These are phyloP conservation scores for Zeugodacus cucurbitae DNA, from an alignment of 1,140 invertebrate genomes.

Conservation along the genomic window DNA sequence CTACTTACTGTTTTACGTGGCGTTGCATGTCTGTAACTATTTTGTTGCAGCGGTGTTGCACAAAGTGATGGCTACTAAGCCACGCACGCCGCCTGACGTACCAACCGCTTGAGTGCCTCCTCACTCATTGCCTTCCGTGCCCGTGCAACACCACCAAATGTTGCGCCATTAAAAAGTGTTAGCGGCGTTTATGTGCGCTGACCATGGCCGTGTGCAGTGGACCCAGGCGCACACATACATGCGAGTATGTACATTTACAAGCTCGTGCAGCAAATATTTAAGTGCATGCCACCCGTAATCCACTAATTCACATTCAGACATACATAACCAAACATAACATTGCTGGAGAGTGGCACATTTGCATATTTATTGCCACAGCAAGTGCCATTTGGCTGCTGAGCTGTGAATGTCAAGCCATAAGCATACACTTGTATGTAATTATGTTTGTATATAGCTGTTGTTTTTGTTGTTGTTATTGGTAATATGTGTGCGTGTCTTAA, in stretches of 20 bases:
- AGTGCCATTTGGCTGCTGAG: background rate
- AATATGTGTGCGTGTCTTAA: background rate
- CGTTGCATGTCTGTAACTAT: background rate
- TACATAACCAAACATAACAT: background rate
- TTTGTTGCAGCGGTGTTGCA: conserved; percentile 16
- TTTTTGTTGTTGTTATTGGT: too few relatives aligned
- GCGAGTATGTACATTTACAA: background rate
- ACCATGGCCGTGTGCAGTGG: conserved; percentile 20
- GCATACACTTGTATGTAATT: background rate
- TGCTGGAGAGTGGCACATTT: background rate
- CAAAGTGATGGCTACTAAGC: conserved; percentile 15
- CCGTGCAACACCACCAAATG: background rate
- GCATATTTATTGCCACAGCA: background rate
- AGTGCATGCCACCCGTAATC: background rate
- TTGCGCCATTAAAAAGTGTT: background rate
- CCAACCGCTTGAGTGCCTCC: background rate
- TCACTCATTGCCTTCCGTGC: background rate
- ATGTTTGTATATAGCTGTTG: background rate
- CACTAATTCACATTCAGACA: background rate
- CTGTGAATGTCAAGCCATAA: background rate
- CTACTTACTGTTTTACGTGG: background rate
- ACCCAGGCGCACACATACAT: background rate
- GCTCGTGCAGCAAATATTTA: background rate
- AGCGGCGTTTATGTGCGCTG: background rate
- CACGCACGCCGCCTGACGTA: background rate